Percentiles rank a stretch among this genome's conserved stretches.
Evolutionary conservation across 2,888 invertebrate species (phyloP).

Genomic region (Trissolcus japonicus): DNA sequence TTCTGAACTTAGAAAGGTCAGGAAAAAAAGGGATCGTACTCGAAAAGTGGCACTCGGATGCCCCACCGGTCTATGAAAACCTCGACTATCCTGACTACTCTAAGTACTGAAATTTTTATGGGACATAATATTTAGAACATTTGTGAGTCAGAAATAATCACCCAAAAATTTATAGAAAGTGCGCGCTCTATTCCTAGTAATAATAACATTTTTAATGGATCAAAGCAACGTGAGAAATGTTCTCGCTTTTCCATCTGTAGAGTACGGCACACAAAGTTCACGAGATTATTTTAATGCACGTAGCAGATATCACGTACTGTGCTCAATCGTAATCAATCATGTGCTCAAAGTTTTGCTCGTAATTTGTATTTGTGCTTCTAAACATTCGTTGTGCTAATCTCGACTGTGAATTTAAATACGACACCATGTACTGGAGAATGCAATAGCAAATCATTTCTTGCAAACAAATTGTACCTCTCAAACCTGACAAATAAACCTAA

Average conservation of each 20-base stretch:
- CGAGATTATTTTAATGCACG: constrained; percentile 34
- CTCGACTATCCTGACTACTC: too few species aligned
- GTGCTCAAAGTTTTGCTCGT: constrained; percentile 30
- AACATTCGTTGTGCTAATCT: constrained; percentile 12
- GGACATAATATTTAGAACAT: too few species aligned
- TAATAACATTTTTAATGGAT: too few species aligned
- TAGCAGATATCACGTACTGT: constrained; percentile 18
- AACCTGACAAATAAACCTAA: constrained; percentile 2
- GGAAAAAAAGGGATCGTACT: too few species aligned
- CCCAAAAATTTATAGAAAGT: too few species aligned
- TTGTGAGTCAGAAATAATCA: too few species aligned
- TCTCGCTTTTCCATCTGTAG: constrained; percentile 20
- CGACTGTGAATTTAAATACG: constrained; percentile 20
- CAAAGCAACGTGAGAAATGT: not conserved
- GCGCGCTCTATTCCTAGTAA: too few species aligned
- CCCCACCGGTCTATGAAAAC: too few species aligned
- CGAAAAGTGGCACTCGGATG: too few species aligned
- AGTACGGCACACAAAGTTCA: constrained; percentile 3
- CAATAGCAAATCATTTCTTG: constrained; percentile 36
- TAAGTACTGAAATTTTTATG: too few species aligned
- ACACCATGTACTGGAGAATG: constrained; percentile 11
- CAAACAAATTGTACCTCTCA: constrained; percentile 34
- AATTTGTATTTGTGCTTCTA: constrained; percentile 45
- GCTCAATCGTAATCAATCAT: constrained; percentile 42
- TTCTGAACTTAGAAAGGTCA: too few species aligned